phyloP scores from a whole-genome alignment of 1,140 invertebrate genomes.

The Pseudomyrmex dendroicus region DNA sequence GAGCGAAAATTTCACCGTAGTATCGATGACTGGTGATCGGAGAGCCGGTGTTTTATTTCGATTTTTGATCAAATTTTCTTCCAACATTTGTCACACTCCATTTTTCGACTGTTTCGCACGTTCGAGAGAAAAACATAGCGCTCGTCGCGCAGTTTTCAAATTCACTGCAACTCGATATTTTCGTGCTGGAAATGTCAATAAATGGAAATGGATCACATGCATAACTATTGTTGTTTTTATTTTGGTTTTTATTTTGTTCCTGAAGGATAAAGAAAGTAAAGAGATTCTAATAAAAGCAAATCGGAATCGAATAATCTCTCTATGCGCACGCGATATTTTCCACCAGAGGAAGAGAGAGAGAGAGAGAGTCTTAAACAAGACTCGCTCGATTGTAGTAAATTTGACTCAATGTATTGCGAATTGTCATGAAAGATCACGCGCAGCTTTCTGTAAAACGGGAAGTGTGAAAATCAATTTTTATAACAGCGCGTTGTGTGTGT shows the following conservation, averaged over 20 bases:
- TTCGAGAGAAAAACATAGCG: slow-evolving; percentile 1
- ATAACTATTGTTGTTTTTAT: neutral
- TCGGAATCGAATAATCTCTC: neutral
- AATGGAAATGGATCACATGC: slow-evolving; percentile 12
- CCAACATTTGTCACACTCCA: slow-evolving; percentile 25
- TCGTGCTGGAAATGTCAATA: neutral
- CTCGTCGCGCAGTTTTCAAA: slow-evolving; percentile 13
- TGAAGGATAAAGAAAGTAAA: neutral
- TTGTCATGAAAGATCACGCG: too few species aligned
- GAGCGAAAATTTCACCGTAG: slow-evolving; percentile 22
- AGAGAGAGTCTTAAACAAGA: slow-evolving; percentile 17
- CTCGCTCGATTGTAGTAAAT: neutral
- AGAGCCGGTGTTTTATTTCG: slow-evolving; percentile 8
- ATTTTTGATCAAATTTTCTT: slow-evolving; percentile 39
- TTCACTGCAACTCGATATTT: neutral
- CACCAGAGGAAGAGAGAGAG: too few species aligned
- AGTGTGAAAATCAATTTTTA: slow-evolving; percentile 27
- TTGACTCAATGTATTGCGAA: neutral
- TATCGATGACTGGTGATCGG: slow-evolving; percentile 25
- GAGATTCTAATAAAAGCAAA: neutral
- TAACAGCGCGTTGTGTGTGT: neutral
- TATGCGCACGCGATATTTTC: neutral
- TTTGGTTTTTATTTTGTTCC: too few species aligned
- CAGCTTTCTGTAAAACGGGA: neutral
- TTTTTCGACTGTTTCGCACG: slow-evolving; percentile 6